Base-by-base conservation (phyloP, 2,797 vertebrate species). In the Rousettus madagascariensis region DNA sequence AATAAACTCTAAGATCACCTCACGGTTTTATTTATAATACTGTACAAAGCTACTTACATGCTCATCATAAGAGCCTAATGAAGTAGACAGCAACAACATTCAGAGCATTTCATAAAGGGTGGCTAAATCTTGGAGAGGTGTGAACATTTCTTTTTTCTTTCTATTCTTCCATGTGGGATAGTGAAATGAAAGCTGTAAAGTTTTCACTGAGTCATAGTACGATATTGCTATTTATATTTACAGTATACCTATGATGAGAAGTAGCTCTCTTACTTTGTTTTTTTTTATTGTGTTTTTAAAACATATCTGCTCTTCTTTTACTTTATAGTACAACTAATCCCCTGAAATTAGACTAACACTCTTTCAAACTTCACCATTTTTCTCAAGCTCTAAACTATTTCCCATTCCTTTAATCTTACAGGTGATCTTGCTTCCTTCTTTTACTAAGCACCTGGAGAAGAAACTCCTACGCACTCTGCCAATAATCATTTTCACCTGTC, bases 211-310 rank as follows among this genome's bases (percentile, higher is more conserved):
- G 12, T n/a, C 28, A 0, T 72, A 84, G n/a, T 61, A 77, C 57
- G 46, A 71, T 72, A 88, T 33, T 91, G 46, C n/a, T 75, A 90
- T 80, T 71, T 66, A 51, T 85, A 49, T 84, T 79, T 93, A 65
- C 61, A 11, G 26, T 68, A 53, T 49, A 57, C 65, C 78, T 85
- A 6, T 59, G 65, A 55, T 80, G 78, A 93, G 89, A 83, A 88
- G 24, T 28, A 68, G 72, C 20, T 88, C 24, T 63, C 13, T 46
- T 71, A n/a, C 4, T 22, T 78, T 69, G 24, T 20, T 69, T 85
- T 85, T 8, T 80, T 41, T 85, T 53, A 22, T 78, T 72, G 69
- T 90, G 22, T n/a, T 66, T 84, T 88, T 71, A 68, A 2, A 66
- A 43, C 17, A 90, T 80, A 68, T 22, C 7, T 91, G 51, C 17